Evolutionary conservation across 2,797 vertebrate species (phyloP).

Genomic region (Phrynocephalus vlangalii): DNA sequence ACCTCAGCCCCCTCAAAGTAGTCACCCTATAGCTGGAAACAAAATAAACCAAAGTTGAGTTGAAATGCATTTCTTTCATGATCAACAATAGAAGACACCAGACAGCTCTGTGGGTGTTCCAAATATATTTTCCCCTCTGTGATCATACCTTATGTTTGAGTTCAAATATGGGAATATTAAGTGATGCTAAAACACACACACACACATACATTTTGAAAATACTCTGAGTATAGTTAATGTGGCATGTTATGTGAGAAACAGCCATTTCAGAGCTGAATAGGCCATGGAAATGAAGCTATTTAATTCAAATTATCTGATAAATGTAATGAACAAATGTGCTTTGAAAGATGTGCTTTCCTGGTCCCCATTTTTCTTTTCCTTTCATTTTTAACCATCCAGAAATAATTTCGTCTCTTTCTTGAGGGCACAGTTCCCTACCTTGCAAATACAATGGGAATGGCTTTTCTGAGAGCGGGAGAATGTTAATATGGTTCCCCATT

Average conservation of each 20-base stretch:
- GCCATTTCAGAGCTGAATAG: conserved; percentile 24
- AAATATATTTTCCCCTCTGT: no score
- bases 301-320: conserved; percentile 17
- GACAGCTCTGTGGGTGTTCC: no score
- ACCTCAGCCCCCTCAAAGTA: no score
- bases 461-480: not conserved
- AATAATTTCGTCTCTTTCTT: not conserved
- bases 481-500: not conserved
- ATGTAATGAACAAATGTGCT: conserved; percentile 10
- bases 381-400: not conserved
- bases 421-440: not conserved
- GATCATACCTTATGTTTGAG: no score
- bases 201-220: not conserved
- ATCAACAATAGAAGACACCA: no score
- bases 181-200: no score
- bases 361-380: not conserved
- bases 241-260: conserved; percentile 4
- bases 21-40: no score
- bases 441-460: not conserved
- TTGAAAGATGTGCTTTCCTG: not conserved
- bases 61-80: no score
- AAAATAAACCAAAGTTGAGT: no score
- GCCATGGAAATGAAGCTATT: conserved; percentile 28
- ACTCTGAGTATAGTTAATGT: conserved; percentile 13
- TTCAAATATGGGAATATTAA: not conserved